These are phyloP conservation scores for Grallaria varia DNA, from an alignment of 2,113 vertebrate genomes.

Conservation along the genomic window DNA sequence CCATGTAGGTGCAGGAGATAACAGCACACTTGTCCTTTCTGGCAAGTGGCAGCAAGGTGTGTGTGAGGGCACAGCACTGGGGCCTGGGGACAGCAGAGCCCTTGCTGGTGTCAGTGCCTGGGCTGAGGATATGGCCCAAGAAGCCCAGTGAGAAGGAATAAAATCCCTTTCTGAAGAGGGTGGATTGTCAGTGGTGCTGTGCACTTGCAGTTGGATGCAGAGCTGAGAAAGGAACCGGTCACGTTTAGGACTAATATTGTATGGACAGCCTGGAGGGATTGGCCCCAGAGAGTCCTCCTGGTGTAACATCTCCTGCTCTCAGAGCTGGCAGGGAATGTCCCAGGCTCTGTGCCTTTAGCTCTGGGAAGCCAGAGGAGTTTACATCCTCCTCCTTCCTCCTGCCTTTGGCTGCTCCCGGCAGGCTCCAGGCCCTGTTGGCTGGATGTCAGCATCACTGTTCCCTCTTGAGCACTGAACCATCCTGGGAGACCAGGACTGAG, in stretches of 20 bases:
- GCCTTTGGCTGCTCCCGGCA: background rate
- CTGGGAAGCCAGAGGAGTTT: background rate
- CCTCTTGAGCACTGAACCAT: background rate
- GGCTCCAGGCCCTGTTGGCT: accelerated
- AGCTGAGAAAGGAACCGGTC: background rate
- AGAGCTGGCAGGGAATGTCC: background rate
- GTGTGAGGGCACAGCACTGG: background rate
- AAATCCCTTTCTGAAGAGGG: background rate
- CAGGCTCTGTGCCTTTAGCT: background rate
- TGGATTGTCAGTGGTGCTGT: background rate
- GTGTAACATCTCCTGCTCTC: background rate
- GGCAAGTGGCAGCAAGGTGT: background rate
- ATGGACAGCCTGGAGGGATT: background rate
- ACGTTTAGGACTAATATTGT: background rate
- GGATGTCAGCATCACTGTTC: background rate
- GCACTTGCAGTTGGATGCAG: background rate
- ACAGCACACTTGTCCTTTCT: background rate
- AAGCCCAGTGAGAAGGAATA: background rate
- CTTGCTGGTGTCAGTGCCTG: background rate
- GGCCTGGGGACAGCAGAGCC: background rate
- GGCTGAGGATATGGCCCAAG: background rate
- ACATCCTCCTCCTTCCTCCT: background rate
- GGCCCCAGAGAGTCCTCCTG: background rate
- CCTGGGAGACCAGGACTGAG: background rate
- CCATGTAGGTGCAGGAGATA: background rate